Percentiles rank a stretch among this genome's conserved stretches.
Evolutionary conservation across 2,888 invertebrate genomes (phyloP).

Genomic region (Melinaea menophilus): DNA sequence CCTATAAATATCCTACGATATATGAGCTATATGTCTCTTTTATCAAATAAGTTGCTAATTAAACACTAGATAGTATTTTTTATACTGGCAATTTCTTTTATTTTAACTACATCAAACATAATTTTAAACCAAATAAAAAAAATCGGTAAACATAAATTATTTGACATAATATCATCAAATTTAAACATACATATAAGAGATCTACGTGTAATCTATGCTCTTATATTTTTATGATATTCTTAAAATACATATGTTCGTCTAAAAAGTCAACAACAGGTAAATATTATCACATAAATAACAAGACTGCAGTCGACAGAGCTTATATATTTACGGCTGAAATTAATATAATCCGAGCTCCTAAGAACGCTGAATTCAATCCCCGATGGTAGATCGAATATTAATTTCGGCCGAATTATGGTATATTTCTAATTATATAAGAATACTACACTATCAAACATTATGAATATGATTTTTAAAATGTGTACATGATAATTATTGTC

Average conservation of each 20-base stretch:
- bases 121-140: no score
- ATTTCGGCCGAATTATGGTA: no score
- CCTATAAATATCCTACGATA: slow-evolving; percentile 17
- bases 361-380: no score
- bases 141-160: no score
- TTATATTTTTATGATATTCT: slow-evolving; percentile 3
- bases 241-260: slow-evolving; percentile 28
- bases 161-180: background rate
- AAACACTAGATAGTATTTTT: no score
- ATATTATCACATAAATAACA: slow-evolving; percentile 2
- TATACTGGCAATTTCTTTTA: no score
- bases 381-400: no score
- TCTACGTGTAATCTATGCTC: background rate
- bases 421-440: no score
- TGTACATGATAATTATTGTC: no score
- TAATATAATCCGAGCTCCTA: background rate
- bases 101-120: no score
- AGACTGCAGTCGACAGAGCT: background rate
- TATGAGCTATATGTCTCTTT: background rate
- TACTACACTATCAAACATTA: no score
- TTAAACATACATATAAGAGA: background rate
- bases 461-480: no score
- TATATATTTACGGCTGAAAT: background rate
- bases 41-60: background rate
- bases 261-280: slow-evolving; percentile 44